Evolutionary conservation across 2,888 invertebrate species (phyloP), one percentile per base, ranked within the genome.

Genomic region (Lypha dubia): DNA sequence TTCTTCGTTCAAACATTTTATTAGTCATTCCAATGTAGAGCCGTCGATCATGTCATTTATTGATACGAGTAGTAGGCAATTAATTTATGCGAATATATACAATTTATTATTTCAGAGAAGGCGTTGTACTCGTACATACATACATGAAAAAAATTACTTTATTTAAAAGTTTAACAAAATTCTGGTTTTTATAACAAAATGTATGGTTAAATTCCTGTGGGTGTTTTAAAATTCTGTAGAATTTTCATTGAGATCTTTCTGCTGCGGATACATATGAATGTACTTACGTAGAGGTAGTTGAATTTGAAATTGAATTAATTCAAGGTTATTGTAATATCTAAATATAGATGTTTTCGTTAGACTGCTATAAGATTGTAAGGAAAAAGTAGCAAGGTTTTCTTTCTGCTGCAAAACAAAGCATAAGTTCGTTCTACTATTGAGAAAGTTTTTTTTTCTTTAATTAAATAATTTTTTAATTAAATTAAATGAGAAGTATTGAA

Each of bases 71-170:
- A 73, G 62, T 35, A 56, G 53, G 53, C 51, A 84, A 84, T 71
- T 84, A 77, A 84, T 84, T 84, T 81, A 81, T 84, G 84, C 76
- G 68, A 73, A 84, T 65, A 15, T 63, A 62, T 51, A 56, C 56
- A 74, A 63, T 70, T 79, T 75, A 77, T 63, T 56, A 68, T 77
- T 73, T 74, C 46, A 56, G 56, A 81, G 80, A 76, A 84, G 84
- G 84, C 80, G 84, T 84, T 84, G 32, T 76, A 71, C 24, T 46
- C 44, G 63, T 11, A 41, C 13, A 17, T 35, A 63, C 11, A 65
- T 44, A n/a, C n/a, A n/a, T n/a, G n/a, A 67, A 11, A 67, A 68
- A 60, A 20, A 49, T 51, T 49, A 20, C 22, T 58, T 44, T 67
- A 28, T 67, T 58, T 67, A 1, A 17, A 38, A 56, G 15, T 67